phyloP scores from a whole-genome alignment of 2,797 vertebrate genomes.

The Tragopan temminckii region DNA sequence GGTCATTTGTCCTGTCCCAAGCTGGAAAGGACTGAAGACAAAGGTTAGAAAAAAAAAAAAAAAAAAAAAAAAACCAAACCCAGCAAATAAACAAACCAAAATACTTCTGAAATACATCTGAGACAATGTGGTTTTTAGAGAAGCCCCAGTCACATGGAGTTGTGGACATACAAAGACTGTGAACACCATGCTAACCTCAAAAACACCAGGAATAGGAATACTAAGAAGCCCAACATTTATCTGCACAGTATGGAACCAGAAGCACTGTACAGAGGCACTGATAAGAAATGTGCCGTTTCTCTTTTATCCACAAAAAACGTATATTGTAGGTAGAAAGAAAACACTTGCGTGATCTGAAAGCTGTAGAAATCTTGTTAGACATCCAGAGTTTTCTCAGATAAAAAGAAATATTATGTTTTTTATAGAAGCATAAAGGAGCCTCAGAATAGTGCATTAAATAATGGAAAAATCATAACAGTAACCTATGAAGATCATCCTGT shows the following conservation, averaged over 20 bases:
- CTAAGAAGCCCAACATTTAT: background rate
- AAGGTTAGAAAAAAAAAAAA: background rate
- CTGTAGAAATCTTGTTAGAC: background rate
- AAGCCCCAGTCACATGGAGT: background rate
- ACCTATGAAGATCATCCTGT: background rate
- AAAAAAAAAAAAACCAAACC: background rate
- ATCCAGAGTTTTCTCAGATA: background rate
- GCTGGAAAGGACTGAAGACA: background rate
- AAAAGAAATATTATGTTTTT: background rate
- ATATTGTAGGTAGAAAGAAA: background rate
- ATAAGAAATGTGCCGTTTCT: background rate
- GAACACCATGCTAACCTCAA: accelerated
- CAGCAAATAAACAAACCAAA: background rate
- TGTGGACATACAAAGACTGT: background rate
- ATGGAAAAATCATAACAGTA: background rate
- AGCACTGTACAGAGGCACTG: background rate
- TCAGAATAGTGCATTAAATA: background rate
- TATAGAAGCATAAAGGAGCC: background rate
- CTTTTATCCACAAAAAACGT: background rate
- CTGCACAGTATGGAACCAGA: background rate
- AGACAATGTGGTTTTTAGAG: background rate
- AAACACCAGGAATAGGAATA: background rate
- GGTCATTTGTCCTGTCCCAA: background rate
- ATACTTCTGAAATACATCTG: background rate
- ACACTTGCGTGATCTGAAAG: background rate